A percentile compares a stretch with the other conserved stretches of the same genome.
Evolutionary conservation across 2,113 vertebrate genomes (phyloP).

Genomic region (Nansenia antarctica): DNA sequence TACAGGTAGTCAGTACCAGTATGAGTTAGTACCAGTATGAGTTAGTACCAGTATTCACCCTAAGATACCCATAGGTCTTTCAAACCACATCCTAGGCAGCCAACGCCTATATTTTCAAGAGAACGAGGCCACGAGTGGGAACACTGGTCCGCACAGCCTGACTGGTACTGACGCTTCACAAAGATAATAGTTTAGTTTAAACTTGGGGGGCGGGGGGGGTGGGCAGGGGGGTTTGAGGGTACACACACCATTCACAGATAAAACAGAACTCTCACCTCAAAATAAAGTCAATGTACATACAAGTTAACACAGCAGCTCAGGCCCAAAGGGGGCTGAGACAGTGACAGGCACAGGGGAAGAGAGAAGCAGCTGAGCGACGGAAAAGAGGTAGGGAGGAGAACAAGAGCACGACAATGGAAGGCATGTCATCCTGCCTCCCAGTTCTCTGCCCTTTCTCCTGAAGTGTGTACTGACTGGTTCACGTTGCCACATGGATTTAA

Average conservation of each 20-base stretch:
- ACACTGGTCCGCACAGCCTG: conserved; percentile 6
- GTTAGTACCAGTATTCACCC: neutral
- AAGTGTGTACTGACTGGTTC: too few species aligned
- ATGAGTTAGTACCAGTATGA: neutral
- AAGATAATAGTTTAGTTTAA: too few species aligned
- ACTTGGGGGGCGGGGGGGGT: too few species aligned
- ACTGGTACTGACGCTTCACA: neutral
- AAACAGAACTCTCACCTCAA: conserved; percentile 27
- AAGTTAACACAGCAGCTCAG: conserved; percentile 5
- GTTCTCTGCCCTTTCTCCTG: too few species aligned
- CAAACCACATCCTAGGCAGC: neutral
- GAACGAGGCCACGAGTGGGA: too few species aligned
- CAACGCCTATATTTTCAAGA: too few species aligned
- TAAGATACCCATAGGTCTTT: neutral
- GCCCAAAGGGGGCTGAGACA: conserved; percentile 11
- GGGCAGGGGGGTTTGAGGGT: too few species aligned
- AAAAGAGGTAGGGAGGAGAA: conserved; percentile 21
- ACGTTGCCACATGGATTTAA: too few species aligned
- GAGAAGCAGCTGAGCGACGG: neutral
- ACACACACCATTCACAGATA: conserved; percentile 31
- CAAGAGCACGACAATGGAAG: neutral
- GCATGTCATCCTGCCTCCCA: too few species aligned
- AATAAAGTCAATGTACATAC: conserved; percentile 17
- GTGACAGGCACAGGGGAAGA: conserved; percentile 53
- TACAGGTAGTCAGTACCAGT: conserved; percentile 1